Evolutionary conservation across 2,888 invertebrate species (phyloP), one percentile per base, ranked within the genome.

Genomic region (Hydrotaea diabolus): DNA sequence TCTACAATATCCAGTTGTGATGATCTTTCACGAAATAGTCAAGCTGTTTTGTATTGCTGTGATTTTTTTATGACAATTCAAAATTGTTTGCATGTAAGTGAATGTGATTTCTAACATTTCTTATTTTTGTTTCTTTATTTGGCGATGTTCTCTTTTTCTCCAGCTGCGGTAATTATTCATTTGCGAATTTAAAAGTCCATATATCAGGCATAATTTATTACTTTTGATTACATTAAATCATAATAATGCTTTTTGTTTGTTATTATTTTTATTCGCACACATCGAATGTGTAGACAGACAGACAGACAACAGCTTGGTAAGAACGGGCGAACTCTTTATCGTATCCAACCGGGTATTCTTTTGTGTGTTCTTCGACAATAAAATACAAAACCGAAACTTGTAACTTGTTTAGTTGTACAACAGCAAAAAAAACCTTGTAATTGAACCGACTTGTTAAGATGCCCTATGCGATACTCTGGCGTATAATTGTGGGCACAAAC

Each of bases 191-290:
- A 43, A 23, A 69, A 69, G 23, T 69, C 15, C 21, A 69, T 69
- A 69, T 46, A 21, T 69, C 46, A 31, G 1, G 19, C 19, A 43
- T 26, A 74, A 74, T 59, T 74, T 74, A 74, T 74, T 74, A 26
- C 59, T 46, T 59, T 74, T 62, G 74, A 74, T 74, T 74, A 46
- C 23, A 73, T 74, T 74, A 74, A 74, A 74, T 74, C 74, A 74
- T 74, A 69, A 66, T 43, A 9, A 43, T 66, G 11, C n/a, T 31
- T 66, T 23, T 46, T n/a, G 0, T 23, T 21, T 46, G 21, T 69
- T 69, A 21, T 69, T 46, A 43, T 39, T 19, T 66, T 66, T 66
- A 43, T 66, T 39, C 39, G 43, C 66, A 66, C 66, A 66, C 4
- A 43, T 43, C 19, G 17, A 43, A 43, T 39, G 66, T 2, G 5